These are phyloP conservation scores for Sarcoramphus papa DNA, from an alignment of 2,797 vertebrate species.

Conservation along the genomic window DNA sequence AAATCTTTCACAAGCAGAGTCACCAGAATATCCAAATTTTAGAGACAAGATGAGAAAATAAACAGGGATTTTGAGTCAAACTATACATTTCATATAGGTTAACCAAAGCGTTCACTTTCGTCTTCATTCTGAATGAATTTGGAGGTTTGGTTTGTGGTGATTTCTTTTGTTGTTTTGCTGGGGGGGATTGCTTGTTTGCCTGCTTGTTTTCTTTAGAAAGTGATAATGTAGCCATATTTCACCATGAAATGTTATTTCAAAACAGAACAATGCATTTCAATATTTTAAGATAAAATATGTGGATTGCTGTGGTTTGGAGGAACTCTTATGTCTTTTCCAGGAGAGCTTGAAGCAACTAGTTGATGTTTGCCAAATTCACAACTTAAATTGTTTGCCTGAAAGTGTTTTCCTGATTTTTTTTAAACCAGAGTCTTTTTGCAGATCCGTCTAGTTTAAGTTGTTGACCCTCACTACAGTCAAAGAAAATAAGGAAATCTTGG, in stretches of 20 bases:
- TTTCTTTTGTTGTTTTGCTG: not conserved
- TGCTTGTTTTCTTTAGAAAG: not conserved
- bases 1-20: not conserved
- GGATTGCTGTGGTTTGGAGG: not conserved
- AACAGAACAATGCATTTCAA: not conserved
- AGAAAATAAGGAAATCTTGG: not conserved
- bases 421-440: not conserved
- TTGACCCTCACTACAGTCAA: not conserved
- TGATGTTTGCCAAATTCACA: not conserved
- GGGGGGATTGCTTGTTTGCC: fast-evolving
- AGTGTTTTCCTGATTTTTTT: not conserved
- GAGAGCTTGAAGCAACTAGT: not conserved
- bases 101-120: not conserved
- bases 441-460: not conserved
- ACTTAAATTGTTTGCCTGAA: not conserved
- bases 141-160: fast-evolving
- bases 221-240: not conserved
- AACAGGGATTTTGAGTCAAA: not conserved
- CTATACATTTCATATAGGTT: not conserved
- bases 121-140: not conserved
- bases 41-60: not conserved
- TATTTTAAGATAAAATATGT: not conserved
- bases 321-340: not conserved
- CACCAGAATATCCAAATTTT: not conserved
- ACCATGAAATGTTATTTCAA: not conserved